Evolutionary conservation across 2,888 invertebrate genomes (phyloP), one percentile per base, ranked within the genome.

Genomic region (Myathropa florea): DNA sequence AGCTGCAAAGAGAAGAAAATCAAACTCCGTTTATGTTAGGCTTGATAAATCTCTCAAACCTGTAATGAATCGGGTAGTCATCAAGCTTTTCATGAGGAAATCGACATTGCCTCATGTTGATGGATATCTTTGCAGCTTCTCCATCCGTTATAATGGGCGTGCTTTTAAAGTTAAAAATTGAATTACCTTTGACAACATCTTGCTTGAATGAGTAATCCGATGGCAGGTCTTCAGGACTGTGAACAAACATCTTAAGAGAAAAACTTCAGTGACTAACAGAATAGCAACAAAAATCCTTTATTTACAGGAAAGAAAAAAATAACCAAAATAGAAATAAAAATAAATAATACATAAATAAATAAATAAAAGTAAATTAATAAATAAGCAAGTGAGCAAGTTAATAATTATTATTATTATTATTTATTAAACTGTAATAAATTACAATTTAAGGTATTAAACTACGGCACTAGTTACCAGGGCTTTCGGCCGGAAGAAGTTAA

Each of bases 21-120:
- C 0, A 10, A 63, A 0, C 12, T 39, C 21, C 39, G 23, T 3
- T 10, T n/a, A 12, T 9, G 24, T n/a, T 12, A 21, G 18, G 0
- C 4, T n/a, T 6, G 7, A 1, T 12, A 14, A 6, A 7, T 6
- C 18, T 6, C 0, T 7, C 46, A 65, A 39, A 88, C 88, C 88
- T 88, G 59, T 88, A 88, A 61, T 88, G 83, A 79, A 61, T 79
- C 39, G 78, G 71, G 18, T 81, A 88, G 39, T 73, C 71, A 6
- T 64, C n/a, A 18, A 87, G 9, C 24, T n/a, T 70, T 70, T 89
- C 89, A n/a, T 81, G 39, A 4, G 88, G 88, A 79, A 88, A 88
- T 60, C 89, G 55, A 64, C 89, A 89, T 18, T 81, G 63, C 4
- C 89, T 83, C 26, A 83, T 14, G 0, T 53, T 18, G 30, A 88